A percentile compares a stretch with the other conserved stretches of the same genome.
Conservation (phyloP, 2,797 vertebrate genomes). For the Urophycis tenuis region DNA sequence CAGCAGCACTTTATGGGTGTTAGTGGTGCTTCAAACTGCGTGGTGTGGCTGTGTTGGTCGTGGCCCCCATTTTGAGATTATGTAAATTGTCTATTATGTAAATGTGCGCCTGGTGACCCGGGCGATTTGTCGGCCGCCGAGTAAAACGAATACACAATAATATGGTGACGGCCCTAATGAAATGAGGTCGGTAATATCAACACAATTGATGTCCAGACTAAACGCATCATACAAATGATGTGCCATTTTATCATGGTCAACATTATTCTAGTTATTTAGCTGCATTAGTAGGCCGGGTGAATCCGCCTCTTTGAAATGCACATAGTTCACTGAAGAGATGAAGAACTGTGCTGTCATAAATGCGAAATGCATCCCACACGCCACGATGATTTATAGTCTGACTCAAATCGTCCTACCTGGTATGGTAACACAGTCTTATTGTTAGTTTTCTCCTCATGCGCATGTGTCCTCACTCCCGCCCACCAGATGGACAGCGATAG, state of each 20-base stretch:
- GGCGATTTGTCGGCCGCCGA: background rate
- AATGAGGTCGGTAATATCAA: background rate
- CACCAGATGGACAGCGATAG: conserved; percentile 83
- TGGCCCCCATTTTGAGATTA: background rate
- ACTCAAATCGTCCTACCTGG: background rate
- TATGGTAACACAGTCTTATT: background rate
- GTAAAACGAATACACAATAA: background rate
- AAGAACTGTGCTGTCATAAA: background rate
- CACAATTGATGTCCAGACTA: background rate
- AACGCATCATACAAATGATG: background rate
- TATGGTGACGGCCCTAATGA: background rate
- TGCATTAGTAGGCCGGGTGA: background rate
- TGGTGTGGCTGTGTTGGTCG: background rate
- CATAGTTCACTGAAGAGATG: background rate
- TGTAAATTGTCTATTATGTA: background rate
- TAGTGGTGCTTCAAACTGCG: background rate
- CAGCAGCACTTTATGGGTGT: background rate
- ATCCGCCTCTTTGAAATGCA: background rate
- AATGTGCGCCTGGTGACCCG: background rate
- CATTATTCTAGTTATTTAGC: background rate
- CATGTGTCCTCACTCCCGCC: background rate
- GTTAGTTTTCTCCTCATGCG: background rate
- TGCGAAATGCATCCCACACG: background rate
- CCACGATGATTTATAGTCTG: background rate
- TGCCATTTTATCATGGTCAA: background rate